Evolutionary conservation across 92 coral and sea anemone species (phyloP), one percentile per base, ranked within the genome.

Genomic region (Phenganax stokvisi): DNA sequence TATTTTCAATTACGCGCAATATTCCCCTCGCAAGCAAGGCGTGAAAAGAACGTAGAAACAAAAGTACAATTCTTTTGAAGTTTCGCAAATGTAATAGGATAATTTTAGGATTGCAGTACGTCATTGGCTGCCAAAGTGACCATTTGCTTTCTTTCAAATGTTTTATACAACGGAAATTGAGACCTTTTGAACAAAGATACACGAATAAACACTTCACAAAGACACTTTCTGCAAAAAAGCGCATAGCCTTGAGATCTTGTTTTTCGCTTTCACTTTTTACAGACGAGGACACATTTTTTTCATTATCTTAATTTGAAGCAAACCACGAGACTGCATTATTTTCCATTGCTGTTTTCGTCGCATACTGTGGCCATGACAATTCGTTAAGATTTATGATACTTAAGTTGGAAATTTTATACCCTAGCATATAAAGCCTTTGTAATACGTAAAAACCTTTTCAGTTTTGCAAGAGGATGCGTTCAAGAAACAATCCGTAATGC

Each of bases 371-470:
- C 57, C 25, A 16, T 78, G 82, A 78, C 82, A 78, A 78, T 78
- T 62, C 57, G 68, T 64, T 58, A 78, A 78, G 82, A 78, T 78
- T 78, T 78, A 78, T 78, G 82, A 78, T 78, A 78, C 82, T 78
- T 78, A 62, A 64, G 72, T 29, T 61, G 56, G 82, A 78, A 78
- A 78, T 78, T 63, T 78, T 78, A 78, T 78, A 78, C 82, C 82
- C 72, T 37, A 62, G 56, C 72, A 29, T 78, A 78, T 78, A 78
- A 78, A 78, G 53, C 72, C 61, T 30, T 64, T 52, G 51, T 31
- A 78, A 62, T 65, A 78, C 67, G 59, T 51, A 59, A 56, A 75
- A 27, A 76, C n/a, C 37, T 28, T 78, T 78, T 78, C 61, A 78
- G 82, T 78, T 31, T 37, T 56, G 53, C 29, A 10, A 37, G 82